Evolutionary conservation across 2,113 vertebrate species (phyloP).

Genomic region (Xiphorhynchus elegans): DNA sequence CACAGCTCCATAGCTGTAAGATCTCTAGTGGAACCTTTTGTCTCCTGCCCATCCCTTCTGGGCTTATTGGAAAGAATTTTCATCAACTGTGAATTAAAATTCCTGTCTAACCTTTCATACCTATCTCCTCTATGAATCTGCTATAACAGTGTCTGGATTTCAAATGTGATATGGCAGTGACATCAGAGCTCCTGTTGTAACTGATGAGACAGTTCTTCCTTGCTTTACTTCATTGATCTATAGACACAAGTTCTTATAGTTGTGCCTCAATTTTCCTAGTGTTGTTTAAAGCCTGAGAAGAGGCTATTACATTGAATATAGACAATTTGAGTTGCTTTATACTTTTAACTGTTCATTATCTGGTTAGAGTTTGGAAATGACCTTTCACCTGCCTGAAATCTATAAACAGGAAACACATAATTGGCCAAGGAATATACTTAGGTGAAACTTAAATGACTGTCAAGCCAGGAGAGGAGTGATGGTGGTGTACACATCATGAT

Average conservation of each 20-base stretch:
- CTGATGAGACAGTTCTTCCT: neutral
- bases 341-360: neutral
- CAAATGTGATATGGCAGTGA: neutral
- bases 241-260: neutral
- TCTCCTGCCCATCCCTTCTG: constrained; percentile 30
- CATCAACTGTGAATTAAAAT: constrained; percentile 38
- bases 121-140: neutral
- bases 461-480: neutral
- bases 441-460: neutral
- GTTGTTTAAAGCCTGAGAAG: neutral
- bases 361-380: neutral
- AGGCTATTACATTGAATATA: neutral
- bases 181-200: neutral
- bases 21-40: constrained; percentile 19
- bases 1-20: neutral
- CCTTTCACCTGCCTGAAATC: neutral
- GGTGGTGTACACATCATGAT: neutral
- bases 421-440: neutral
- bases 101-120: constrained; percentile 11
- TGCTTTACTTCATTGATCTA: neutral
- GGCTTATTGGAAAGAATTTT: constrained; percentile 22
- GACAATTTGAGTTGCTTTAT: neutral
- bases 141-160: neutral
- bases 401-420: neutral
- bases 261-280: neutral